Conservation (phyloP, 2,888 invertebrate genomes). For the Caenorhabditis plicata region DNA sequence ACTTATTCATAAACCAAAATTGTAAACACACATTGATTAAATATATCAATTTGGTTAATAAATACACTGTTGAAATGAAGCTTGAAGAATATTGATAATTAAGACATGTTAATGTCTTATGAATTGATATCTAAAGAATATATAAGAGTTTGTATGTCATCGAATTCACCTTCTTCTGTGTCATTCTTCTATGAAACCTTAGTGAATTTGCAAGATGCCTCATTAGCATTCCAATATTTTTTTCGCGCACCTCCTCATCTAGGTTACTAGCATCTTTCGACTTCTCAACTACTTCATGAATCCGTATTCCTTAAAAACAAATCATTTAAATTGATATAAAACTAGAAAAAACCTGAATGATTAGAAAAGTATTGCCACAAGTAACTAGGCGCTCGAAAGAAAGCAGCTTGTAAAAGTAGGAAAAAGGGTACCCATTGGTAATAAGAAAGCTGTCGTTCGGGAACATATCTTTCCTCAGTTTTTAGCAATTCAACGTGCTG, state of each 20-base stretch:
- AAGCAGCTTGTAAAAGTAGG: conserved; percentile 61
- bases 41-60: conserved; percentile 57
- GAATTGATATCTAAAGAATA: conserved; percentile 40
- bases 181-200: conserved; percentile 54
- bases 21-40: conserved; percentile 55
- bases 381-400: conserved; percentile 59
- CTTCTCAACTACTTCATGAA: conserved; percentile 61
- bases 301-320: conserved; percentile 49
- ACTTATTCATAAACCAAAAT: conserved; percentile 59
- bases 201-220: conserved; percentile 55
- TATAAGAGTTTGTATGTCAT: not conserved
- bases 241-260: conserved; percentile 45
- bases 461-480: conserved; percentile 43
- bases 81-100: conserved; percentile 60
- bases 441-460: conserved; percentile 56
- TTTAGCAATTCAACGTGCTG: conserved; percentile 55
- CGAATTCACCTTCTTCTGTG: conserved; percentile 18
- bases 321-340: not conserved
- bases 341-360: conserved; percentile 43
- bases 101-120: conserved; percentile 52
- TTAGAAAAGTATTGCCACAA: conserved; percentile 60
- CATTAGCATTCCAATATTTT: conserved; percentile 50
- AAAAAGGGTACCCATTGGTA: conserved; percentile 65
- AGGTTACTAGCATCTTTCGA: conserved; percentile 55
- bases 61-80: conserved; percentile 58